Percentiles rank a stretch among this genome's conserved stretches.
phyloP scores from a whole-genome alignment of 1,140 invertebrate genomes.

The Drosophila kohkoa region DNA sequence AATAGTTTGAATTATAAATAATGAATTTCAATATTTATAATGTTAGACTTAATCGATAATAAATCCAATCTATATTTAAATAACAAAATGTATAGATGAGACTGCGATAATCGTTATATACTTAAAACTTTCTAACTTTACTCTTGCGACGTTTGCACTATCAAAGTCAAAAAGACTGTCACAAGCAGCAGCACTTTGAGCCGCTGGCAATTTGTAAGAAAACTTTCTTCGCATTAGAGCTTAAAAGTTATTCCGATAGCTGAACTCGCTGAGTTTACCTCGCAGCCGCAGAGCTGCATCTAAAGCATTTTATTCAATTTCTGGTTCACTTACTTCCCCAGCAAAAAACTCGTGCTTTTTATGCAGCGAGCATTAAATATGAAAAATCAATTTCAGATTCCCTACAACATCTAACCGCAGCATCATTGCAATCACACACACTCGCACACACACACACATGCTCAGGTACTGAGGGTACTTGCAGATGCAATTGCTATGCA shows the following conservation, averaged over 20 bases:
- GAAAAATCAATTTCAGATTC: conserved; percentile 74
- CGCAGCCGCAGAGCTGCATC: neutral
- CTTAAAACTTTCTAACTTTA: too few species aligned
- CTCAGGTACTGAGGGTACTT: conserved; percentile 29
- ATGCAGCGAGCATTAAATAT: conserved; percentile 56
- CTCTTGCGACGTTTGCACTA: neutral
- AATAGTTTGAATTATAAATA: too few species aligned
- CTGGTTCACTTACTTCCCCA: conserved; percentile 1
- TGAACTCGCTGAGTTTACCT: conserved; percentile 2
- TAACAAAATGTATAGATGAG: too few species aligned
- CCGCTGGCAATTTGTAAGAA: neutral
- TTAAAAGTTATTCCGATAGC: neutral
- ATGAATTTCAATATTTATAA: too few species aligned
- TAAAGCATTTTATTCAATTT: conserved; percentile 32
- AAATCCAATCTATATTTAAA: too few species aligned
- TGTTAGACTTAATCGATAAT: too few species aligned
- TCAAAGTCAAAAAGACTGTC: neutral
- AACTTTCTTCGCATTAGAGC: neutral
- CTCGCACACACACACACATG: conserved; percentile 26
- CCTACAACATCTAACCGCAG: conserved; percentile 51
- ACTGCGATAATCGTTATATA: too few species aligned
- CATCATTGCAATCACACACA: conserved; percentile 39
- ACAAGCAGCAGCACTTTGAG: neutral
- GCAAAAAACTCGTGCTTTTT: conserved; percentile 2
- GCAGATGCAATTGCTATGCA: conserved; percentile 41